Evolutionary conservation across 2,797 vertebrate species (phyloP), one percentile per base, ranked within the genome.

Genomic region (Sebastes ruberrimus): DNA sequence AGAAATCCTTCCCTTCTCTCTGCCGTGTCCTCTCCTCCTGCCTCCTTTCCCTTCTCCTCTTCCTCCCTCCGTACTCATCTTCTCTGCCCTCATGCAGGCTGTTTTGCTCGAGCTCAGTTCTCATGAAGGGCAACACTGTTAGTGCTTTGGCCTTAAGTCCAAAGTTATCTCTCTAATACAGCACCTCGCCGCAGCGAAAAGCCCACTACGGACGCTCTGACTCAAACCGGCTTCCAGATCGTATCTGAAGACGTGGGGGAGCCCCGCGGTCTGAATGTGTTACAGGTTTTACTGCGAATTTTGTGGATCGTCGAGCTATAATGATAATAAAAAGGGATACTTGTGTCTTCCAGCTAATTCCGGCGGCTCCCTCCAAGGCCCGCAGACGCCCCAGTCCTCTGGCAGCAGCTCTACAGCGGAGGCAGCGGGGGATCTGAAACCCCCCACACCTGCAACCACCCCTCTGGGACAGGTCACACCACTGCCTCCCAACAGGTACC

Each of bases 361-460:
- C 2, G 98, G 97, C 4, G 98, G 98, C 87, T 99, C 99, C 81
- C 94, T 99, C 78, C 98, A 99, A 95, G 99, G 98, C 55, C 99
- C 98, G 1, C 98, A 99, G 93, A 99, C 99, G 2, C 99, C 98
- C 7, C 99, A 99, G 87, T 99, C 99, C 20, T 98, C 97, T 14
- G 96, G 97, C 92, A 98, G 98, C 94, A 99, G 97, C 92, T 98
- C 98, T n/a, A 97, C 97, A 94, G 96, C 97, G 1, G 99, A 99
- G 94, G 95, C 96, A 87, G 95, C 95, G 22, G 96, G 96, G 1
- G 98, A 99, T 89, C 94, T 98, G 93, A 99, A 99, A 92, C 98
- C 98, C 1, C 98, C 98, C 25, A 99, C 98, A 66, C 98, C 98
- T 56, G 97, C 97, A 83, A 98, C 98, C 86, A 98, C 97, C 82